phyloP scores from a whole-genome alignment of 1,140 invertebrate species.

The Eupristina koningsbergeri region DNA sequence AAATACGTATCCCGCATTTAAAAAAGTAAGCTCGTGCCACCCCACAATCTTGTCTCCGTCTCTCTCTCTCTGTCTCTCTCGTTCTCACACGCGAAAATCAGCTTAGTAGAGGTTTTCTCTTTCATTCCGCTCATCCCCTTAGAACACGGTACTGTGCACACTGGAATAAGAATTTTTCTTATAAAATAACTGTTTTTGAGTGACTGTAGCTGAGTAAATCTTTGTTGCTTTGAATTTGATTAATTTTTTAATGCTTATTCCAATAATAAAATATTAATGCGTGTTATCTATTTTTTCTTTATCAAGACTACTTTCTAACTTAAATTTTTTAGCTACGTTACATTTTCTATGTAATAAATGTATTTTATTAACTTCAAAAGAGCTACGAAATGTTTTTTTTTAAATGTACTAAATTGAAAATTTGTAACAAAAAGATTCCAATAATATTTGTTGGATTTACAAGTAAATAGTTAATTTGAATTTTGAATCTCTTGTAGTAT shows the following conservation, averaged over 20 bases:
- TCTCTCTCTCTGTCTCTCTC: background rate
- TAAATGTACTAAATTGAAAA: no score
- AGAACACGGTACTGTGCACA: background rate
- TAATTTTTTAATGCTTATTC: background rate
- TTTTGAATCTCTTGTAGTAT: no score
- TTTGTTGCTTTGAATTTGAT: background rate
- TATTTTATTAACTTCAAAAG: no score
- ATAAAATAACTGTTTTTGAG: constrained; percentile 19
- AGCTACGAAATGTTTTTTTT: no score
- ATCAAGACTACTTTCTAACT: no score
- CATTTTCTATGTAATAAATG: no score
- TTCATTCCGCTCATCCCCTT: constrained; percentile 23
- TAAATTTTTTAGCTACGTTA: no score
- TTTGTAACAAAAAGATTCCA: no score
- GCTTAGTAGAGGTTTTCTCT: constrained; percentile 29
- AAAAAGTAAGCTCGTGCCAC: constrained; percentile 46
- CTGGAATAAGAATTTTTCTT: constrained; percentile 38
- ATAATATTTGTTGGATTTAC: no score
- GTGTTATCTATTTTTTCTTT: no score
- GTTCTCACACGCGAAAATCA: constrained; percentile 17
- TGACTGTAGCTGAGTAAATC: background rate
- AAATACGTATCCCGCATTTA: constrained; percentile 51
- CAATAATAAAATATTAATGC: no score
- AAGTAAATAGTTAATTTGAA: no score
- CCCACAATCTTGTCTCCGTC: background rate